Conservation (phyloP, 2,888 invertebrate species). For the Drosophila koepferae region DNA sequence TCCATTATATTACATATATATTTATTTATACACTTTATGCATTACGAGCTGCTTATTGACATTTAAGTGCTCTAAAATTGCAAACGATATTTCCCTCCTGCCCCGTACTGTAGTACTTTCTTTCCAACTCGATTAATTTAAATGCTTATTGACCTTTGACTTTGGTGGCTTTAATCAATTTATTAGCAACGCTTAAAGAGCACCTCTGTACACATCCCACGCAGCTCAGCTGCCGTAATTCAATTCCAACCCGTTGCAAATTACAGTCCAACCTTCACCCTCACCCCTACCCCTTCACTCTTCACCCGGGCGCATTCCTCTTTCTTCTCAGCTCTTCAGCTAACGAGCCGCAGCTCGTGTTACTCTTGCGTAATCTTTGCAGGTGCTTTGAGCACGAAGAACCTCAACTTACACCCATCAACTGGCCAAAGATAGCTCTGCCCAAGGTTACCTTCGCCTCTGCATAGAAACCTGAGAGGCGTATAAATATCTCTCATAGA, state of each 20-base stretch:
- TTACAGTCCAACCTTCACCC: conserved; percentile 24
- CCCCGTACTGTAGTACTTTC: background rate
- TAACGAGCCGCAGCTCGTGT: conserved; percentile 55
- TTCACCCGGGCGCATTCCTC: conserved; percentile 4
- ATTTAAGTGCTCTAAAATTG: conserved; percentile 39
- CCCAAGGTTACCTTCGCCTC: conserved; percentile 21
- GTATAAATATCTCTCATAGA: background rate
- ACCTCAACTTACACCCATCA: conserved; percentile 11
- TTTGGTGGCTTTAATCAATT: conserved; percentile 27
- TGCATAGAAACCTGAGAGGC: background rate
- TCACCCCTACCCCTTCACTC: conserved; percentile 5
- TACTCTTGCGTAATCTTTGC: conserved; percentile 31
- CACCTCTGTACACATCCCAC: conserved; percentile 12
- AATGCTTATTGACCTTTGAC: conserved; percentile 22
- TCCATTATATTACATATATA: conserved; percentile 53
- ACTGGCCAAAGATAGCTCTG: conserved; percentile 11
- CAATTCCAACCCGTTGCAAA: conserved; percentile 41
- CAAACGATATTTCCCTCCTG: background rate
- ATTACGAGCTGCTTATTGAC: conserved; percentile 23
- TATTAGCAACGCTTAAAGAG: conserved; percentile 18
- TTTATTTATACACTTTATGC: conserved; percentile 28
- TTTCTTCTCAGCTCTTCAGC: background rate
- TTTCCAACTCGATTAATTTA: conserved; percentile 4
- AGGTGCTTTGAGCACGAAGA: conserved; percentile 40
- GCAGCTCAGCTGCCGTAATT: conserved; percentile 38